Evolutionary conservation across 30 jellyfish, hydroid and myxozoan species (phyloP).

Genomic region (Haliclystus octoradiatus): DNA sequence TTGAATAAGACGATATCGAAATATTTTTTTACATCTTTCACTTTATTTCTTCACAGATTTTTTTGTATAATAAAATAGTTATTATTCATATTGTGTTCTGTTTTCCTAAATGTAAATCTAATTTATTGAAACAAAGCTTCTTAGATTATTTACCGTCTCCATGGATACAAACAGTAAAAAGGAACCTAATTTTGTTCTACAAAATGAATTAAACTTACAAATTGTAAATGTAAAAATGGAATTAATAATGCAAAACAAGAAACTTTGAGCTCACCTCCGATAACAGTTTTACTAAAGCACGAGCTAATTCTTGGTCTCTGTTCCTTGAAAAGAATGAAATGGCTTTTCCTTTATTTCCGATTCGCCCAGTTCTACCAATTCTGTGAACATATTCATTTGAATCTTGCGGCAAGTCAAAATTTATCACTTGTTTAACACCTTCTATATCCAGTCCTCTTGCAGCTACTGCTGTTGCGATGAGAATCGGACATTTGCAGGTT

Average conservation of each 20-base stretch:
- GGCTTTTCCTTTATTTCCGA: constrained; percentile 94
- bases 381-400: constrained; percentile 93
- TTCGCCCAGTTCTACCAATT: constrained; percentile 98
- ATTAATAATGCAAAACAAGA: background rate
- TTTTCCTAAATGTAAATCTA: too few relatives aligned
- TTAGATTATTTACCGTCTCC: too few relatives aligned
- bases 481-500: constrained; percentile 70
- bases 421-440: constrained; percentile 89
- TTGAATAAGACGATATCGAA: too few relatives aligned
- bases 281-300: constrained; percentile 79
- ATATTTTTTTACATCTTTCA: too few relatives aligned
- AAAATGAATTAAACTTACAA: background rate
- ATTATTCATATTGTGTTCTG: too few relatives aligned
- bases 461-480: constrained; percentile 99
- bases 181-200: too few relatives aligned
- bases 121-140: too few relatives aligned
- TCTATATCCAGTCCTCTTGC: constrained; percentile 99
- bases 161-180: too few relatives aligned
- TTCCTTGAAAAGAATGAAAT: constrained; percentile 83
- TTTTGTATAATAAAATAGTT: too few relatives aligned
- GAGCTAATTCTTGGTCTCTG: constrained; percentile 74
- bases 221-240: background rate
- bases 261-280: constrained; percentile 58
- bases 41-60: too few relatives aligned
- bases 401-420: constrained; percentile 91